Percentiles rank a stretch among this genome's conserved stretches.
Conservation (phyloP, 2,113 vertebrate genomes). For the Dicrurus megarhynchus region DNA sequence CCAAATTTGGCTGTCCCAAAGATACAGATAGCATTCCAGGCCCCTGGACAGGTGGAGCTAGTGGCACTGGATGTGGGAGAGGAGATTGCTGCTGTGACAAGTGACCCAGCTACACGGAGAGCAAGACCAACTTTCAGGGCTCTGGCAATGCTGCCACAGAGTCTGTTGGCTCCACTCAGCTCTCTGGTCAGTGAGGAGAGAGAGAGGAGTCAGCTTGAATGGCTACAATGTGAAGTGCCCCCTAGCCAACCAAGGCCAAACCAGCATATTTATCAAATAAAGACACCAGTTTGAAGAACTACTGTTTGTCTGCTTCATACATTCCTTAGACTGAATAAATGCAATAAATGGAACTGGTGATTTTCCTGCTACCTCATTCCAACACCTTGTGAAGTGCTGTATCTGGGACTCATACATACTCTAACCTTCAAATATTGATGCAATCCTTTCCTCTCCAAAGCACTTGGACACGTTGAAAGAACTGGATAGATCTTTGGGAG, state of each 20-base stretch:
- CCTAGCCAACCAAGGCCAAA: not conserved
- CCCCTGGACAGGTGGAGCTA: not conserved
- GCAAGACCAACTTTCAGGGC: not conserved
- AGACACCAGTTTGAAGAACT: not conserved
- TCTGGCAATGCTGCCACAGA: not conserved
- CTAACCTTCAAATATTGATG: not conserved
- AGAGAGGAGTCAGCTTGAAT: not conserved
- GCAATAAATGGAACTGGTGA: not conserved
- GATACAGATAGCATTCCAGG: not conserved
- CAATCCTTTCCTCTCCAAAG: not conserved
- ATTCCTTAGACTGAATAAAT: not conserved
- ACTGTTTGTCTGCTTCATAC: not conserved
- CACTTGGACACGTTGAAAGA: not conserved
- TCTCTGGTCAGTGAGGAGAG: not conserved
- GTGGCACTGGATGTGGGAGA: not conserved
- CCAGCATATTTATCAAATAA: not conserved
- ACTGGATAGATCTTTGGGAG: not conserved
- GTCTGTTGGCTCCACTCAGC: not conserved
- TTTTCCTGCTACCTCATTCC: not conserved
- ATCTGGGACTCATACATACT: not conserved
- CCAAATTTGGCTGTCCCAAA: not conserved
- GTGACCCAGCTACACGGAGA: not conserved
- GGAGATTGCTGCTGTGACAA: not conserved
- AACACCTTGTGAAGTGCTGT: not conserved
- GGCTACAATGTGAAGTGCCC: not conserved